A percentile compares a stretch with the other conserved stretches of the same genome.
Evolutionary conservation across 1,140 invertebrate species (phyloP).

Genomic region (Ceratoteleas bidentatus): DNA sequence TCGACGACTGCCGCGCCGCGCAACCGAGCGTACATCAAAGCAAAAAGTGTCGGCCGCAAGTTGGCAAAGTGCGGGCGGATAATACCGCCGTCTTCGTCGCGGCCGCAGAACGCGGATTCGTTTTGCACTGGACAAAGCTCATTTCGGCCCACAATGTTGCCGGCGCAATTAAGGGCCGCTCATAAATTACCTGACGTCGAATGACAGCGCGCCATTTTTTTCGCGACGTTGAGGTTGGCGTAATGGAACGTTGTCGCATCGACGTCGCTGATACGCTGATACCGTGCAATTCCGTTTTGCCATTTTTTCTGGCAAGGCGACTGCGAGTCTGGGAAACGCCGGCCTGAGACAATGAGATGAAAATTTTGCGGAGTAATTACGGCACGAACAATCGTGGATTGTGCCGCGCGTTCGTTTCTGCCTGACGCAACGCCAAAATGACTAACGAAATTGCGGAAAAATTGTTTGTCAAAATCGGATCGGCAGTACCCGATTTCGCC

Average conservation of each 20-base stretch:
- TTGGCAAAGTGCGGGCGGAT: conserved; percentile 29
- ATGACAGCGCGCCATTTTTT: conserved; percentile 10
- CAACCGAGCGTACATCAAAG: conserved; percentile 51
- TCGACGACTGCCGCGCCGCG: conserved; percentile 30
- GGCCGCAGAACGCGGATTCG: conserved; percentile 26
- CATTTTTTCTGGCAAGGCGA: not conserved
- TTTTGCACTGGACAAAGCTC: conserved; percentile 37
- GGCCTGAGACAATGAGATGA: too few species aligned
- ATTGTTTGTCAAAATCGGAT: too few species aligned
- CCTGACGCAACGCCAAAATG: too few species aligned
- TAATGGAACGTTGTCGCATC: conserved; percentile 11
- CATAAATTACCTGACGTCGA: conserved; percentile 25
- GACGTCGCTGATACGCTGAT: conserved; percentile 12
- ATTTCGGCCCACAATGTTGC: conserved; percentile 38
- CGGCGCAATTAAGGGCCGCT: conserved; percentile 40
- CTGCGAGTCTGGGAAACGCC: too few species aligned
- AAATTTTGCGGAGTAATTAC: too few species aligned
- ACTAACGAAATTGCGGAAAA: too few species aligned
- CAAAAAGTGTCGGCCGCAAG: conserved; percentile 44
- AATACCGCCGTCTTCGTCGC: conserved; percentile 12
- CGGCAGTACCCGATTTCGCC: too few species aligned
- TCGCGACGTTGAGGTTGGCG: not conserved
- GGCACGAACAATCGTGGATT: too few species aligned
- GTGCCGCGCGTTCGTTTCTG: too few species aligned
- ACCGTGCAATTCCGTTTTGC: conserved; percentile 3